These are phyloP conservation scores for Steinernema carpocapsae DNA, from an alignment of 2,888 invertebrate species.

Conservation along the genomic window DNA sequence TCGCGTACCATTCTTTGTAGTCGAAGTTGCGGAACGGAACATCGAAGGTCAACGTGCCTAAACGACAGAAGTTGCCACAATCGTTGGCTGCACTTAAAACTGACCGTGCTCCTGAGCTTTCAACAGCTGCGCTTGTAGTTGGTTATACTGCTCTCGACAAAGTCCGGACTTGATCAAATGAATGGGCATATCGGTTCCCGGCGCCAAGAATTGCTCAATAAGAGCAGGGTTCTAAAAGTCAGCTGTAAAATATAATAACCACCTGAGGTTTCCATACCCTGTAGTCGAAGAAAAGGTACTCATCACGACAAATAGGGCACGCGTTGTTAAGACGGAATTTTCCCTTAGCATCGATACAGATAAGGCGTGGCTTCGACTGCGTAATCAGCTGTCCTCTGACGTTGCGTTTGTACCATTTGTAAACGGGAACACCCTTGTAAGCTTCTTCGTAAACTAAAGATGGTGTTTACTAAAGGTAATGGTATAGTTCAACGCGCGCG, in stretches of 20 bases:
- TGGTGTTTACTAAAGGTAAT: too few species aligned
- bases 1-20: conserved; percentile 61
- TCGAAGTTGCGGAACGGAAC: conserved; percentile 65
- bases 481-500: too few species aligned
- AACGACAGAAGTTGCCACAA: neutral
- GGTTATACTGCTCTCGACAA: conserved; percentile 64
- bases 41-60: conserved; percentile 61
- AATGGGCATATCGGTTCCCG: conserved; percentile 64
- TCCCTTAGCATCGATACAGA: conserved; percentile 66
- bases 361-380: conserved; percentile 64
- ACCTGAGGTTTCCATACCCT: conserved; percentile 45
- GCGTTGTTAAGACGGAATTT: conserved; percentile 66
- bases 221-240: conserved; percentile 58
- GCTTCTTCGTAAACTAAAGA: conserved; percentile 61
- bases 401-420: conserved; percentile 65
- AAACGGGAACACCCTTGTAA: conserved; percentile 63
- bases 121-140: conserved; percentile 60
- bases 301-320: conserved; percentile 67
- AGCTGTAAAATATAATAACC: conserved; percentile 28
- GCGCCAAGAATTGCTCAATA: conserved; percentile 55
- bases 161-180: conserved; percentile 62
- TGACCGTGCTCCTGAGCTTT: conserved; percentile 66
- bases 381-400: conserved; percentile 59
- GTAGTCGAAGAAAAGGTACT: conserved; percentile 68
- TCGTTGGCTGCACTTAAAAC: too few species aligned